Percentiles rank a stretch among this genome's conserved stretches.
phyloP scores from a whole-genome alignment of 2,888 invertebrate genomes.

The Eupithecia subfuscata region DNA sequence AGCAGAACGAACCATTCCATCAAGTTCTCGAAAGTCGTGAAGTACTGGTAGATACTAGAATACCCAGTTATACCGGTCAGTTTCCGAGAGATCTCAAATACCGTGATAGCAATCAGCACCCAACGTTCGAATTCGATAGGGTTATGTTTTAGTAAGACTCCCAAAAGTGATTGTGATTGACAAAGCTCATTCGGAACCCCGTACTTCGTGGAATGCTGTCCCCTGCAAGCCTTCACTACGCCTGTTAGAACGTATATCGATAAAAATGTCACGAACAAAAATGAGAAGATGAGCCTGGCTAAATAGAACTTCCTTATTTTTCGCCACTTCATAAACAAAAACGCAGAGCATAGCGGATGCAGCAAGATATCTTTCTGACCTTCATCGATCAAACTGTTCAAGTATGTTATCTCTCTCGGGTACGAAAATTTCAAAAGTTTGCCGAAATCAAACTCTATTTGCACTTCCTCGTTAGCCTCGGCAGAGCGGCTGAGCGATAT shows the following conservation, averaged over 20 bases:
- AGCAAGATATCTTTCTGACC: constrained; percentile 94
- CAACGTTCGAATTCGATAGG: constrained; percentile 93
- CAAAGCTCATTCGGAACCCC: constrained; percentile 88
- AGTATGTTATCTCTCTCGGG: constrained; percentile 92
- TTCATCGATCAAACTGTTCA: constrained; percentile 94
- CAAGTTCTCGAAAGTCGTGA: constrained; percentile 92
- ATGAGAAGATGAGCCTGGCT: constrained; percentile 90
- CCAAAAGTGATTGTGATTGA: constrained; percentile 88
- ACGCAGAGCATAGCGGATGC: constrained; percentile 94
- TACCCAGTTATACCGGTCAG: constrained; percentile 92
- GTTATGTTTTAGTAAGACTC: constrained; percentile 88
- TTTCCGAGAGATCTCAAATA: constrained; percentile 91
- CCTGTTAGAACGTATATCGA: constrained; percentile 92
- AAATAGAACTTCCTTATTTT: constrained; percentile 95
- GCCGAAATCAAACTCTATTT: constrained; percentile 91
- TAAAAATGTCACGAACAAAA: constrained; percentile 90
- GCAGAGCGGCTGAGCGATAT: constrained; percentile 89
- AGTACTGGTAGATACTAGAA: constrained; percentile 90
- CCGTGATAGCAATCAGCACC: constrained; percentile 89
- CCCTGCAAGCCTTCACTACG: constrained; percentile 88
- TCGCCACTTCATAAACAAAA: constrained; percentile 94
- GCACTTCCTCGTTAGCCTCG: constrained; percentile 91
- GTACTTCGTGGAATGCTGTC: constrained; percentile 73
- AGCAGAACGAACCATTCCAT: constrained; percentile 94
- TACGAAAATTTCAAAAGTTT: constrained; percentile 92